phyloP scores from a whole-genome alignment of 2,797 vertebrate genomes.

The Sciurus vulgaris region DNA sequence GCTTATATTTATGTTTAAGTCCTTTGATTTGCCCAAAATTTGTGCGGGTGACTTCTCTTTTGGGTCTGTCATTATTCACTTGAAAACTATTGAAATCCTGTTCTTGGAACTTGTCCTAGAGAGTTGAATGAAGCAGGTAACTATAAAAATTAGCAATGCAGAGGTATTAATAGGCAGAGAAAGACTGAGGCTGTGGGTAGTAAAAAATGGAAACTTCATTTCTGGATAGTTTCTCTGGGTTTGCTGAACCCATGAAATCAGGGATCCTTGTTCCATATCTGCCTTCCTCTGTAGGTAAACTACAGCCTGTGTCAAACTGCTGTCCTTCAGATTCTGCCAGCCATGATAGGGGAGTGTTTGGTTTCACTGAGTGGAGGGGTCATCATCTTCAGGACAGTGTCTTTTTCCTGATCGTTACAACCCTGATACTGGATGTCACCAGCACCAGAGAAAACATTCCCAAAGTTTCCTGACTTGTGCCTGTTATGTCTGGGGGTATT shows the following conservation, averaged over 20 bases:
- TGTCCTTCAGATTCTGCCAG: neutral
- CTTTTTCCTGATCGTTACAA: neutral
- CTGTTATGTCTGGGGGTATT: neutral
- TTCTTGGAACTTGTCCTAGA: neutral
- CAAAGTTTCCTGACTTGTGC: neutral
- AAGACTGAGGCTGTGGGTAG: neutral
- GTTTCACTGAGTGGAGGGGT: neutral
- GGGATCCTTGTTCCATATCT: neutral
- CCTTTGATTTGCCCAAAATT: neutral
- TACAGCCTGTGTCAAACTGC: neutral
- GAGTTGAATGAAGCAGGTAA: neutral
- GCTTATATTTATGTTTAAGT: neutral
- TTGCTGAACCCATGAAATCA: neutral
- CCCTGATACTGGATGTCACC: neutral
- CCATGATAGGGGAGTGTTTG: neutral
- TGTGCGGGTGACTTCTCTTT: neutral
- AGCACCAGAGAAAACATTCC: neutral
- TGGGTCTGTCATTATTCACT: neutral
- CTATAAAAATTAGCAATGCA: neutral
- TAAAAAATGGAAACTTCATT: neutral
- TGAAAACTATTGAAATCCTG: slow-evolving; percentile 7
- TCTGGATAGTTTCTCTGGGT: neutral
- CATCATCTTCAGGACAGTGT: neutral
- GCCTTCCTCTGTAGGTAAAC: neutral
- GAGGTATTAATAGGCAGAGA: neutral